Conservation (phyloP, 2,113 vertebrate species). For the Coptodon rendalli region DNA sequence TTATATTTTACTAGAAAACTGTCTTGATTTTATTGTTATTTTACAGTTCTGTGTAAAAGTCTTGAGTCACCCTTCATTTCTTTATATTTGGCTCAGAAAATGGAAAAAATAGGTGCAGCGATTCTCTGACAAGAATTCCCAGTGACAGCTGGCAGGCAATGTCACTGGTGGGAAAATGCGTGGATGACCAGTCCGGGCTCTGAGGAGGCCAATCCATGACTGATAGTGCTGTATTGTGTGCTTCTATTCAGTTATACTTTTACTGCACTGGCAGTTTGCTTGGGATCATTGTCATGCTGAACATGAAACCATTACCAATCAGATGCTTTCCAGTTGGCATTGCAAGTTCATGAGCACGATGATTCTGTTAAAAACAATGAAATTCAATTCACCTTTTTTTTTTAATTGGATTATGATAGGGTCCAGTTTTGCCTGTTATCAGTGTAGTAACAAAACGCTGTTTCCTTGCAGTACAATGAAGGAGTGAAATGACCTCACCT, state of each 20-base stretch:
- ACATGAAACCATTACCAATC: background rate
- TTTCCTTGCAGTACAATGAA: background rate
- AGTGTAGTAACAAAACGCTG: background rate
- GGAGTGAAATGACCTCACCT: conserved; percentile 67
- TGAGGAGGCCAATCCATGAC: background rate
- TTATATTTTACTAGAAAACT: background rate
- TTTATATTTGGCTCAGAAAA: background rate
- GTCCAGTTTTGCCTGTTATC: background rate
- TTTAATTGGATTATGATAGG: rapidly evolving
- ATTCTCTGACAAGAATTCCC: background rate
- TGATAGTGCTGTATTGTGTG: background rate
- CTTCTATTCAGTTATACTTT: background rate
- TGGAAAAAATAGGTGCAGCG: background rate
- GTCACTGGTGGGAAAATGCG: background rate
- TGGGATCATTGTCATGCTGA: background rate
- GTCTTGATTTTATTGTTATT: background rate
- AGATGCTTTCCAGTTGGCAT: background rate
- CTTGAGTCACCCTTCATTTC: background rate
- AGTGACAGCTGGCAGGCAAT: background rate
- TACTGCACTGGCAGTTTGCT: background rate
- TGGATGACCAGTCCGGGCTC: background rate
- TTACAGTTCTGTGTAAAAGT: background rate
- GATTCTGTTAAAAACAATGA: background rate
- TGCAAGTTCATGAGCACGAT: background rate
- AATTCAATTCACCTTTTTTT: background rate